Base-by-base conservation (phyloP, 2,888 invertebrate species). In the Troglohyphantes excavatus region DNA sequence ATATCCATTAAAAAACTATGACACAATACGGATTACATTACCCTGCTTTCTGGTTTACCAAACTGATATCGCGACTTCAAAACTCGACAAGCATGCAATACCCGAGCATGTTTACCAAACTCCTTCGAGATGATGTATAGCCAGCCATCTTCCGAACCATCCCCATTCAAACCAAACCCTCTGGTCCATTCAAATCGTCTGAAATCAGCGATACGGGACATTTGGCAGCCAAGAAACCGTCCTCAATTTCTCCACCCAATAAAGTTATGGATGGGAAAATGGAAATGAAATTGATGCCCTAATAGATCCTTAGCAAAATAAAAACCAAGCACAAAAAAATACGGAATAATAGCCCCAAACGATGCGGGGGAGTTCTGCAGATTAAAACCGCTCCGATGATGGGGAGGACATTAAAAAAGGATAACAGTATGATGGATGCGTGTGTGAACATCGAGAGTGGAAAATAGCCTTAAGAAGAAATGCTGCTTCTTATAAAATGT, bases 361-460 rank as follows among this genome's bases (percentile, higher is more conserved):
- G 67, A 61, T 19, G 53, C 65, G 21, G 21, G 26, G 39, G 29
- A 53, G 53, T 27, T 72, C 39, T 61, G 70, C 70, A 72, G 82
- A 82, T 82, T 82, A 82, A 82, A 82, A 82, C 82, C 70, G 46
- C 72, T 70, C 68, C 33, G 39, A 61, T 72, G 70, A 63, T 82
- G 26, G 61, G 33, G 27, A 23, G 59, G 59, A 61, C 82, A 82
- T 82, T 82, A 82, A 82, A 82, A 82, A 82, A 82, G 70, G 82
- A 82, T 82, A 82, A 82, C 82, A 59, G 23, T 26, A 39, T 82
- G 82, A 82, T 82, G 70, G 82, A 82, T 82, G 82, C n/a, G 43
- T 27, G n/a, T 63, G 78, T 73, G 59, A 72, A 68, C 23, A 61
- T 26, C 59, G 23, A 27, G 79, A 81, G n/a, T 26, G 27, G 21